Evolutionary conservation across 2,797 vertebrate genomes (phyloP).

Genomic region (Lerista edwardsae): DNA sequence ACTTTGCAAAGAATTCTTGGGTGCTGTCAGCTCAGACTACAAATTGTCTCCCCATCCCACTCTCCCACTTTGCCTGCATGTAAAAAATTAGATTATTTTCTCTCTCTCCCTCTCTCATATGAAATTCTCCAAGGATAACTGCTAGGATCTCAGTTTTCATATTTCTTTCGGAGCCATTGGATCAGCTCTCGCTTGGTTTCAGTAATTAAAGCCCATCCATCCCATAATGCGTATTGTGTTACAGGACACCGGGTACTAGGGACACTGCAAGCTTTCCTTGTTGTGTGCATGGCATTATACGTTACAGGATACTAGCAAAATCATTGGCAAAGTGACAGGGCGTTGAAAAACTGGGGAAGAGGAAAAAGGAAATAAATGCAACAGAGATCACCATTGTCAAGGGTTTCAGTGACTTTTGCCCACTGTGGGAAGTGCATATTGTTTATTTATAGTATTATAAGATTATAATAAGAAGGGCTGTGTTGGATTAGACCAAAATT

Average conservation of each 20-base stretch:
- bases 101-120: background rate
- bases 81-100: background rate
- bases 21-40: background rate
- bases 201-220: conserved; percentile 18
- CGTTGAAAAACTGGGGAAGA: too few relatives aligned
- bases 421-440: background rate
- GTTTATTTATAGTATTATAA: too few relatives aligned
- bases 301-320: background rate
- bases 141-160: background rate
- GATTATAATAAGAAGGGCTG: background rate
- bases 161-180: conserved; percentile 7
- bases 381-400: background rate
- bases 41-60: background rate
- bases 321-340: background rate
- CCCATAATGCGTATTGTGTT: rapidly evolving
- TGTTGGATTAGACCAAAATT: background rate
- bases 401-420: background rate
- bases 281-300: background rate
- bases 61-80: background rate
- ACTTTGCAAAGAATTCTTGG: background rate
- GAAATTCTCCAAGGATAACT: background rate
- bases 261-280: conserved; percentile 27
- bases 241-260: background rate
- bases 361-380: background rate
- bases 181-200: conserved; percentile 4